Evolutionary conservation across 2,888 invertebrate genomes (phyloP), one percentile per base, ranked within the genome.

Genomic region (Miltochrista miniata): DNA sequence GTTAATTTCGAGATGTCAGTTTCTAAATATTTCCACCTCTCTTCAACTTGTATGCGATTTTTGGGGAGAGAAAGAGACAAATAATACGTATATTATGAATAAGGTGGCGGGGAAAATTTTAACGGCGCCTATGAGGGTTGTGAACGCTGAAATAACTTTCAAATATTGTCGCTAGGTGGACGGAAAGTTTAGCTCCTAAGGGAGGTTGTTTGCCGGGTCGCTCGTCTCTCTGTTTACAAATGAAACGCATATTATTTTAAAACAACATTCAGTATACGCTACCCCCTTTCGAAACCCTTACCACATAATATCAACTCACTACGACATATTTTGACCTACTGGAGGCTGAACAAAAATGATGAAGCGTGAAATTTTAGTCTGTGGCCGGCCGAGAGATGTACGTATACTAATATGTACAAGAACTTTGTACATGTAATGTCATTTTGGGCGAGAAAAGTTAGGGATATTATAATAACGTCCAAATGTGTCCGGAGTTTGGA

Each of bases 131-230:
- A 88, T 86, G 92, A 92, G 92, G 89, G 92, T 89, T 92, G 91
- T 92, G 90, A 90, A 90, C 76, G 89, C 76, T 90, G 88, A 87
- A 92, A 92, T 92, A 92, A 92, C 91, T 92, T 92, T 91, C 89
- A 88, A 91, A 92, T 92, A 92, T 92, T 91, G 92, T 92, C 92
- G 92, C 89, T 85, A 88, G 90, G 85, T 90, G 90, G 91, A 87
- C 87, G 87, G 74, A 87, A 92, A 92, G 88, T 92, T 91, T 82
- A 52, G 81, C 62, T 89, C 92, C 89, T 85, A 46, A 73, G 91
- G 90, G 90, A 90, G 84, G 75, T 70, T 85, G 87, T 85, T 86
- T 83, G 86, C 74, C 73, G 83, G 85, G 81, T 82, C 83, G 83
- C 79, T 77, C 77, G 74, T 83, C 83, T 84, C 86, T 74, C 78